Evolutionary conservation across 2,797 vertebrate genomes (phyloP).

Genomic region (Cossypha heuglini): DNA sequence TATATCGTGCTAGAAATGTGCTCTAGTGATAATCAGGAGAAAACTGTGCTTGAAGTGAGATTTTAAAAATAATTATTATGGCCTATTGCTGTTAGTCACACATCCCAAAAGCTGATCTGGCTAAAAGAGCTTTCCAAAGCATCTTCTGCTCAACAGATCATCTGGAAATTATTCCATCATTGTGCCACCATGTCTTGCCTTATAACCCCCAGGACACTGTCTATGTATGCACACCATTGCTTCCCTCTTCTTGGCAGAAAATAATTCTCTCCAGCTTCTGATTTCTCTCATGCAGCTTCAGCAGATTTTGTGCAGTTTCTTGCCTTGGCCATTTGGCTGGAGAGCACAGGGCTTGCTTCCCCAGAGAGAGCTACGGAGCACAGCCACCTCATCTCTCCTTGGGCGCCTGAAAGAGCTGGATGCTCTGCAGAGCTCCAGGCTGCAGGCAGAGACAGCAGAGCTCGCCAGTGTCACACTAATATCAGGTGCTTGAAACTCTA

Average conservation of each 20-base stretch:
- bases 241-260: neutral
- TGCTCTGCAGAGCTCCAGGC: neutral
- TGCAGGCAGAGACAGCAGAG: neutral
- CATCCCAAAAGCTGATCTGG: constrained; percentile 19
- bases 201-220: neutral
- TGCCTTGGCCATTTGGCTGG: neutral
- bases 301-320: neutral
- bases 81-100: constrained; percentile 21
- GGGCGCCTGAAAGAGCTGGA: neutral
- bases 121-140: constrained; percentile 32
- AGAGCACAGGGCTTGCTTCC: neutral
- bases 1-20: neutral
- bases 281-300: neutral
- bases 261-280: neutral
- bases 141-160: neutral
- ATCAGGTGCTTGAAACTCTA: constrained; percentile 27
- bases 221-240: neutral
- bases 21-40: constrained; percentile 18
- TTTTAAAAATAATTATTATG: constrained; percentile 28
- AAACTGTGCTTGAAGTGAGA: constrained; percentile 37
- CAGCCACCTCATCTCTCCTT: neutral
- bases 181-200: neutral
- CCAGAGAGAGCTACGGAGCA: neutral
- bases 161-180: neutral
- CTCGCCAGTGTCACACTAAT: neutral